A percentile compares a stretch with the other conserved stretches of the same genome.
Conservation (phyloP, 2,888 invertebrate species). For the Aporophyla lueneburgensis region DNA sequence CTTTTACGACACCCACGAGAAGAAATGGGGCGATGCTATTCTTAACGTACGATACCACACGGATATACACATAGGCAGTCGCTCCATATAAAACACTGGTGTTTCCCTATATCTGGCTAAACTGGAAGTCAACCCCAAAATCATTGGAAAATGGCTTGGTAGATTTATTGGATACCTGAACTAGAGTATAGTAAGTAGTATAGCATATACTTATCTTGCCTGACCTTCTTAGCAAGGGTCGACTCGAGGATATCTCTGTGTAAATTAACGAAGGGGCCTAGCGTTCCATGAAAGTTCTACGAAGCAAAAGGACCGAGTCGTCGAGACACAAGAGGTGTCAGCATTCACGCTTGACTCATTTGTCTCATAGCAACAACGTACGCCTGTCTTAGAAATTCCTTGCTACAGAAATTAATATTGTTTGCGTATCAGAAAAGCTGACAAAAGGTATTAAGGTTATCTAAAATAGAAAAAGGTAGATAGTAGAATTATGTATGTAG, state of each 20-base stretch:
- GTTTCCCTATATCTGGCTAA: too few relatives aligned
- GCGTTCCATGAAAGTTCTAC: not conserved
- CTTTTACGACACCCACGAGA: too few relatives aligned
- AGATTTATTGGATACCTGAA: too few relatives aligned
- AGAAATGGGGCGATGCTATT: too few relatives aligned
- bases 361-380: not conserved
- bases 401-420: not conserved
- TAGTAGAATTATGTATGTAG: too few relatives aligned
- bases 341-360: not conserved
- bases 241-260: not conserved
- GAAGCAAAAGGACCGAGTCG: constrained; percentile 12
- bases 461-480: too few relatives aligned
- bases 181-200: not conserved
- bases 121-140: too few relatives aligned
- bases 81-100: too few relatives aligned
- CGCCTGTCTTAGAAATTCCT: not conserved
- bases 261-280: not conserved
- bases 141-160: too few relatives aligned
- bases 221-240: not conserved
- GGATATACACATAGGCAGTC: too few relatives aligned
- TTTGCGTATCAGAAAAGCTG: not conserved
- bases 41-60: too few relatives aligned
- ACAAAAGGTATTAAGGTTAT: not conserved
- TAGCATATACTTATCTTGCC: not conserved
- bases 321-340: not conserved